Conservation (phyloP, 1,140 invertebrate genomes). For the Diuraphis noxia region DNA sequence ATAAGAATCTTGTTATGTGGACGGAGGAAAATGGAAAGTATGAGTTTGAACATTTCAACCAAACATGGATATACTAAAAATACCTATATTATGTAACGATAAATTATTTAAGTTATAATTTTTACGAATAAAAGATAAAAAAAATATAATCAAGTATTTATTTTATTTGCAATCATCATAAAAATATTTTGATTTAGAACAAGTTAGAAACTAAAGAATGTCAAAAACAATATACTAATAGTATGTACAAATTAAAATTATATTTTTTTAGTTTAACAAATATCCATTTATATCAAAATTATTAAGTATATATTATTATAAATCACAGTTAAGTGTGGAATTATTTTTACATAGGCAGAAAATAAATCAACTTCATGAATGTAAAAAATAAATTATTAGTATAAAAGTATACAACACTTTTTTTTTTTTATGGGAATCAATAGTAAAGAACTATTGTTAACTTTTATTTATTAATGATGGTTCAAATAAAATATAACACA, state of each 20-base stretch:
- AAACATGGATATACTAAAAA: constrained; percentile 25
- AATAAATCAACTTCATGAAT: not conserved
- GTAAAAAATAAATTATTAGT: not conserved
- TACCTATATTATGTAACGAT: constrained; percentile 30
- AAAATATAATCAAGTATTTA: not conserved
- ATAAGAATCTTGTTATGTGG: not conserved
- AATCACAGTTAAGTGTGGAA: constrained; percentile 6
- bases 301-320: not conserved
- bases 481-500: not conserved
- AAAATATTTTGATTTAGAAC: constrained; percentile 1
- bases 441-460: not conserved
- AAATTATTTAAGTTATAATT: constrained; percentile 12
- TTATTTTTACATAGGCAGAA: not conserved
- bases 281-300: not conserved
- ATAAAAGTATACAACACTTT: not conserved
- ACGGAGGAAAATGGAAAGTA: constrained; percentile 3
- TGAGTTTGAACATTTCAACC: constrained; percentile 17
- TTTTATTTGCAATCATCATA: not conserved
- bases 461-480: not conserved
- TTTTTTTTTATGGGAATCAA: not conserved
- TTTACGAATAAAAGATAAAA: constrained; percentile 17
- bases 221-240: not conserved
- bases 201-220: not conserved
- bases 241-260: not conserved
- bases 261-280: not conserved